Evolutionary conservation across 2,113 vertebrate species (phyloP).

Genomic region (Rhadina sibilatrix): DNA sequence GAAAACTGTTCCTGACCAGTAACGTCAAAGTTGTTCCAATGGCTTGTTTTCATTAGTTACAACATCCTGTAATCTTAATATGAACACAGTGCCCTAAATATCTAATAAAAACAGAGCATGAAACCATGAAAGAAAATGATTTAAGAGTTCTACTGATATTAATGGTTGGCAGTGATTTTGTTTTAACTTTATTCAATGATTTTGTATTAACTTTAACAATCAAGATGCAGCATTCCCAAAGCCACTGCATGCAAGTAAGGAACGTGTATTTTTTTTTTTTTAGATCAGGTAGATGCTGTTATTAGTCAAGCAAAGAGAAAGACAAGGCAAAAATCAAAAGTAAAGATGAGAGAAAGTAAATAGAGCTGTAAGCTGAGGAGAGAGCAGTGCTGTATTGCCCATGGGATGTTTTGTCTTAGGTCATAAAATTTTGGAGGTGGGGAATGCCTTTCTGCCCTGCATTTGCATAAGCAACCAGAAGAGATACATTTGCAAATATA

Average conservation of each 20-base stretch:
- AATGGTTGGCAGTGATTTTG: background rate
- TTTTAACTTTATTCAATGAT: background rate
- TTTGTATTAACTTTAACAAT: background rate
- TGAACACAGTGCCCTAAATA: background rate
- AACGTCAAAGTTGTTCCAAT: conserved; percentile 2
- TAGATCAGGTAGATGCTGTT: background rate
- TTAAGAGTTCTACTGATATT: background rate
- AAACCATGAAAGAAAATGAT: background rate
- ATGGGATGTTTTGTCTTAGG: background rate
- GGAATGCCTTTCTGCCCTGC: background rate
- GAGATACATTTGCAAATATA: background rate
- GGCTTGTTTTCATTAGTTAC: conserved; percentile 1
- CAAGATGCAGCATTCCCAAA: background rate
- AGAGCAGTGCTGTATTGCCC: background rate
- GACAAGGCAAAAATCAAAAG: background rate
- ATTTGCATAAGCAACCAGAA: background rate
- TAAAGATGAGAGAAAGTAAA: background rate
- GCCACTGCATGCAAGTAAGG: background rate
- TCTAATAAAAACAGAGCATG: background rate
- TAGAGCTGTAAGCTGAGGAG: background rate
- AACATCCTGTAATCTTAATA: background rate
- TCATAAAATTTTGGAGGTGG: background rate
- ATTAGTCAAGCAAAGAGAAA: background rate
- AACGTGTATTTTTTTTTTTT: background rate
- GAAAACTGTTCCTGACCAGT: background rate